Evolutionary conservation across 2,888 invertebrate genomes (phyloP), one percentile per base, ranked within the genome.

Genomic region (Augiades crinisus): DNA sequence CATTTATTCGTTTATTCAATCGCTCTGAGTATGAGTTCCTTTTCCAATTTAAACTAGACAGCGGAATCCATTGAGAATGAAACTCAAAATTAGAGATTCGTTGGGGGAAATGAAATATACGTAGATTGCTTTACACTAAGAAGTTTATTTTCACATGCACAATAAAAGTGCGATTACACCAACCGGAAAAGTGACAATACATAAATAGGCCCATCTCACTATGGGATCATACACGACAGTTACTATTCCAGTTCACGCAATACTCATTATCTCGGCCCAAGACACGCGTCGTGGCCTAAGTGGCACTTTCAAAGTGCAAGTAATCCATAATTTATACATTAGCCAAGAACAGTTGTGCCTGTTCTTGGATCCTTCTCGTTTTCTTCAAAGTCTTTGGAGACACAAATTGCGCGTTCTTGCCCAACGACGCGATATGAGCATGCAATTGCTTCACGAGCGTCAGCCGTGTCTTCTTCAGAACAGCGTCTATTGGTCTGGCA

Each of bases 91-190:
- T 24, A 24, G n/a, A 8, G 7, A 8, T 8, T 2, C 3, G 2
- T 24, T 7, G 24, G 27, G 3, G 10, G 17, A 3, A 44, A 55
- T 22, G 6, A 50, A 55, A 57, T 36, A 36, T 6, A 50, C 50
- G 30, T 36, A 43, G 16, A 38, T 72, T 78, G 78, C 78, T 76
- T 84, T 85, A 86, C 79, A 85, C 83, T 85, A 85, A 82, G 78
- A 78, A 80, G 78, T 81, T 78, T 78, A 77, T 80, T 75, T 81
- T 79, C 80, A 83, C 74, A 76, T 71, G 84, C 84, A 84, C 84
- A 65, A 66, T 75, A 59, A 70, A 57, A 69, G 83, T 81, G 83
- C 79, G 61, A 77, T 71, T 75, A 78, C 73, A 77, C 70, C 72
- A 70, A 71, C 66, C 70, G 77, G 78, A 77, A 76, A 78, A 75